Base-by-base conservation (phyloP, 2,888 invertebrate species). In the Limnephilus marmoratus region DNA sequence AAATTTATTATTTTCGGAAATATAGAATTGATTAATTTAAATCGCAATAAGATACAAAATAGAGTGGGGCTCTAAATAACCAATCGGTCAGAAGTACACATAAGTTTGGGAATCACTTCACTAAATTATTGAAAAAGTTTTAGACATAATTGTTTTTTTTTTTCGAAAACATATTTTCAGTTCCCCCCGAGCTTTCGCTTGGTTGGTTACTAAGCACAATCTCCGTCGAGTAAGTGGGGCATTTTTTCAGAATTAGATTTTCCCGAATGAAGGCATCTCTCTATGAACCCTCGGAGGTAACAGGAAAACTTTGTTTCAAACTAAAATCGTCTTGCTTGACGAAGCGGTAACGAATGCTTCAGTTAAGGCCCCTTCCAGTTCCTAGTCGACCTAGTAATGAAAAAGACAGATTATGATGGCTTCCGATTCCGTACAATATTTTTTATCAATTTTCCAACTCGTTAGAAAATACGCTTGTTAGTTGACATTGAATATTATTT, bases 261-360 rank as follows among this genome's bases (percentile, higher is more conserved):
- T 82, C 82, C 82, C 29, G 82, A 82, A 82, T 82, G 31, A 82
- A 31, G 34, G 12, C 82, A 82, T 82, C 82, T 9, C 82, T 68
- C 68, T 68, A 82, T 82, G 82, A 34, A 82, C 82, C 34, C 18
- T 31, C 15, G 18, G 34, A 82, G 82, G 82, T 82, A 82, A 82
- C 82, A 82, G 82, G 34, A 82, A 82, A 82, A 82, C 82, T 82
- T 82, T 82, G 82, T 34, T 82, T 82, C 82, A 34, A 34, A 82
- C 82, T 34, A 82, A 34, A 82, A 34, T 68, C 68, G 68, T 86
- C 45, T 86, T 45, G 45, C 45, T 86, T 45, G 86, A 29, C 45
- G 86, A 29, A 86, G 45, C 86, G 86, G 29, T 37, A 86, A 86
- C 86, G 86, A 86, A 41, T 34, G 34, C 37, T 83, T 24, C 24